Base-by-base conservation (phyloP, 2,888 invertebrate species). In the Brachypalpus laphriformis region DNA sequence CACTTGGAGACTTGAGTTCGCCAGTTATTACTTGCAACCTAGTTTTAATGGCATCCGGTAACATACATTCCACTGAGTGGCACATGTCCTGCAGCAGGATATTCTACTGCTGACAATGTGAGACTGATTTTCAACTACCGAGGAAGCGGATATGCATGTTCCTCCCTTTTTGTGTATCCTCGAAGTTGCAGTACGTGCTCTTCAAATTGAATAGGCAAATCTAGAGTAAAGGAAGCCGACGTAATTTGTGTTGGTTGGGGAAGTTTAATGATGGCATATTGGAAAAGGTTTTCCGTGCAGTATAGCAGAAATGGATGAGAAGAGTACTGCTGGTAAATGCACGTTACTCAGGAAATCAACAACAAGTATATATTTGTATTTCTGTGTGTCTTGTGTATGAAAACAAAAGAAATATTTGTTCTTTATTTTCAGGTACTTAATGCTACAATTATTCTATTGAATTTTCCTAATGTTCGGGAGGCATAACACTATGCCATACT, bases 41-140 rank as follows among this genome's bases (percentile, higher is more conserved):
- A 63, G 45, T 31, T 63, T 63, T 45, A 7, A 37, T 9, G 40
- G 66, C 37, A 54, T 3, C 25, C 40, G 31, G n/a, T n/a, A n/a
- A n/a, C 40, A 54, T 54, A 49, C 66, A 31, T 65, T 66, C 37
- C 22, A 68, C 7, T 54, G 40, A 70, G 31, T 31, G 56, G 56
- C 28, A 56, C 42, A 56, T 56, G 68, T 59, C 49, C 47, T 22
- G 14, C 71, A 59, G 22, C 28, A 20, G 45, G 45, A 70, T 70
- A 45, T 70, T 20, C 70, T 22, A n/a, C 22, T 54, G 37, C 42
- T 68, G 47, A 81, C 75, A 81, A 75, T 68, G 47, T 37, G 61
- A 70, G 63, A 51, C 76, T 82, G 82, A 82, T 82, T 82, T 76
- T 49, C 37, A 76, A 56, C 81, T 75, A 63, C 68, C 66, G 42